Base-by-base conservation (phyloP, 2,113 vertebrate species). In the Cygnus atratus region DNA sequence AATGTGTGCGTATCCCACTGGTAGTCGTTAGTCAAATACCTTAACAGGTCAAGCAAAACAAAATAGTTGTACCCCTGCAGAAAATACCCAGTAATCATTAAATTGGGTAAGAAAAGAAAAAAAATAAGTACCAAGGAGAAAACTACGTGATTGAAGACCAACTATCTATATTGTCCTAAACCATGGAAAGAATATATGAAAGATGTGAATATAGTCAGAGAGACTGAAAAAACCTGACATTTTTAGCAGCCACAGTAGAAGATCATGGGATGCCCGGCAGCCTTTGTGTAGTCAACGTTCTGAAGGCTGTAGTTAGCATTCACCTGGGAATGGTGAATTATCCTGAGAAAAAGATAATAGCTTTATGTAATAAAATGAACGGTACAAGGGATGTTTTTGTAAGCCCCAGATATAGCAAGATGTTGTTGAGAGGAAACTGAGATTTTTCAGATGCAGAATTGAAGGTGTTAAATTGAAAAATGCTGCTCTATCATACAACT, bases 1-100 rank as follows among this genome's bases (percentile, higher is more conserved):
- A n/a, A 50, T 3, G 31, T 7, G 16, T 39, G 20, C 15, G 10
- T 25, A 74, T 17, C 54, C 31, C 8, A 24, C 0, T 0, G 25
- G 8, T 46, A 18, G 15, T n/a, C 31, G 10, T 28, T 66, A 50
- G 0, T 0, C 28, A 72, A 54, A 19, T 44, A 46, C 10, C 52
- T 61, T 22, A 50, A 82, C 12, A 58, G 25, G 12, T 43, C 26
- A 50, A 57, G 52, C 43, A 66, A 66, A 48, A 54, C 25, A 41
- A 37, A 46, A 26, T 5, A 84, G 24, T 37, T 74, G 28, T 13
- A 59, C 6, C 7, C 48, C 17, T 3, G 3, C 11, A 52, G 74
- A 78, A 61, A 46, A 44, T 18, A 6, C 1, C 10, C 24, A 37
- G 31, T 3, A 54, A 13, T 54, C 11, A 39, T 35, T 39, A 59